Evolutionary conservation across 2,888 invertebrate genomes (phyloP), one percentile per base, ranked within the genome.

Genomic region (Euplagia quadripunctaria): DNA sequence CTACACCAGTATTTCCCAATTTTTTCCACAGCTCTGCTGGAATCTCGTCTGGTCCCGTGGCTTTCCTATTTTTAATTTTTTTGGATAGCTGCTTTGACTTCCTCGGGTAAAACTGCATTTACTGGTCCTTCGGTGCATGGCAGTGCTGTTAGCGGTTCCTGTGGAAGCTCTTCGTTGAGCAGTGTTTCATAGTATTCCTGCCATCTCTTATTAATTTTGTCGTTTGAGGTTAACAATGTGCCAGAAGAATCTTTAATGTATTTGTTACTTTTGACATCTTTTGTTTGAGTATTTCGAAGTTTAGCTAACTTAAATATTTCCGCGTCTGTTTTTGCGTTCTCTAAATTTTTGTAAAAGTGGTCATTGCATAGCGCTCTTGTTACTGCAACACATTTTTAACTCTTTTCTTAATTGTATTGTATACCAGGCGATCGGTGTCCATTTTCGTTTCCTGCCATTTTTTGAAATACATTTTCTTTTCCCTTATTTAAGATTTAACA

Each of bases 11-110:
- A 3, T 51, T 52, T 51, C 51, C 67, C 49, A n/a, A 8, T 16
- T 11, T 4, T 31, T 52, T 67, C 52, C 52, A 67, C 52, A 67
- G 17, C 17, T 66, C 65, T 66, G 49, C 9, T 14, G 67, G 67
- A 49, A 67, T 67, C 16, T 67, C 67, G 52, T 67, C 67, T n/a
- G 67, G 51, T 67, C 67, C 67, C 3, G 41, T 20, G 7, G n/a
- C n/a, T n/a, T n/a, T n/a, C n/a, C n/a, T n/a, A n/a, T n/a, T n/a
- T n/a, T n/a, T n/a, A n/a, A n/a, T n/a, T n/a, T n/a, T n/a, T n/a
- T n/a, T n/a, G n/a, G n/a, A n/a, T n/a, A n/a, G n/a, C n/a, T n/a
- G n/a, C n/a, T n/a, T n/a, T n/a, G n/a, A n/a, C n/a, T n/a, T n/a
- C n/a, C n/a, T n/a, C n/a, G n/a, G n/a, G n/a, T n/a, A n/a, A n/a